Evolutionary conservation across 2,888 invertebrate species (phyloP).

Genomic region (Parnassius orleans): DNA sequence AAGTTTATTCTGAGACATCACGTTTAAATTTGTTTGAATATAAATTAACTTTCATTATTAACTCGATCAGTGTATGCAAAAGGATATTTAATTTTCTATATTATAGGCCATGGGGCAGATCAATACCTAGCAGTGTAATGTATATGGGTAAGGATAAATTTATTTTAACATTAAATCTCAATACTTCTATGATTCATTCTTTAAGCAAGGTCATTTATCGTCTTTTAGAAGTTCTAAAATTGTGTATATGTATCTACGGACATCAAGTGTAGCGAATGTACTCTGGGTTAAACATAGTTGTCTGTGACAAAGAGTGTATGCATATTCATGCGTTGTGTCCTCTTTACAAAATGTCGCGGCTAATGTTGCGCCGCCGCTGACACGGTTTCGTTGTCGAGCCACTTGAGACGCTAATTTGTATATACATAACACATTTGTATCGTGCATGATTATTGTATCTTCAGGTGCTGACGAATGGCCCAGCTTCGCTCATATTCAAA

Average conservation of each 20-base stretch:
- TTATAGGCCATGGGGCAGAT: too few species aligned
- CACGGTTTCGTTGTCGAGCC: slow-evolving; percentile 50
- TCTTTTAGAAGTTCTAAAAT: neutral
- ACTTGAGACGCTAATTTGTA: slow-evolving; percentile 53
- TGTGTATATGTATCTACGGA: slow-evolving; percentile 32
- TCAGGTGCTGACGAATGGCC: slow-evolving; percentile 14
- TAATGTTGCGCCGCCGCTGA: slow-evolving; percentile 46
- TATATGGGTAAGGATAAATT: too few species aligned
- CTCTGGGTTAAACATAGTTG: slow-evolving; percentile 54
- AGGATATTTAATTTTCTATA: too few species aligned
- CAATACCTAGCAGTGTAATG: too few species aligned
- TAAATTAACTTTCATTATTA: too few species aligned
- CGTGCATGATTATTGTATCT: slow-evolving; percentile 22
- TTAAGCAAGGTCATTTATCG: too few species aligned
- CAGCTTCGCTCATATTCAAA: slow-evolving; percentile 18
- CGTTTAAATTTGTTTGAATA: too few species aligned
- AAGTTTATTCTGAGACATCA: too few species aligned
- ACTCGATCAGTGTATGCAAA: too few species aligned
- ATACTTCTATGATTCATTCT: too few species aligned
- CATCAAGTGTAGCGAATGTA: slow-evolving; percentile 47
- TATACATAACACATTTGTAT: slow-evolving; percentile 33
- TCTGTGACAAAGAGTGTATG: slow-evolving; percentile 62
- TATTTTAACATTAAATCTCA: too few species aligned
- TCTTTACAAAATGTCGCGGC: slow-evolving; percentile 51
- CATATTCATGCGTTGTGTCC: slow-evolving; percentile 69